Evolutionary conservation across 2,888 invertebrate species (phyloP).

Genomic region (Drosophila cognata): DNA sequence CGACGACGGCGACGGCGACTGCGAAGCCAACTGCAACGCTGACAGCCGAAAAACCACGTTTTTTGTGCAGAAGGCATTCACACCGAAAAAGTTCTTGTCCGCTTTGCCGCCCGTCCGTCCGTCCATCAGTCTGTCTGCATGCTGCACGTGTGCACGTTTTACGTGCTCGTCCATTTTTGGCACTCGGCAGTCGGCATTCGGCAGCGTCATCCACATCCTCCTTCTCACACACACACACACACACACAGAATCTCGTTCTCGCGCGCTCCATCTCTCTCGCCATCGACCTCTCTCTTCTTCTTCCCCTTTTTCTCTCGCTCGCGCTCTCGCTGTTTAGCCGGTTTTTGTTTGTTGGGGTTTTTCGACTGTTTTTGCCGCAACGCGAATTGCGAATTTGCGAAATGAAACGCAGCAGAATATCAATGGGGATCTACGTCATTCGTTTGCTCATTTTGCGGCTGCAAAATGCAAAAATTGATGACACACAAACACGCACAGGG

Average conservation of each 20-base stretch:
- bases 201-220: conserved; percentile 34
- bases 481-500: conserved; percentile 23
- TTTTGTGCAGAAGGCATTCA: conserved; percentile 85
- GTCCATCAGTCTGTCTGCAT: conserved; percentile 42
- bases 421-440: conserved; percentile 58
- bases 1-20: conserved; percentile 34
- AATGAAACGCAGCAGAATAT: conserved; percentile 47
- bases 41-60: conserved; percentile 73
- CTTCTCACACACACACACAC: conserved; percentile 9
- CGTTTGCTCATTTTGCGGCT: conserved; percentile 60
- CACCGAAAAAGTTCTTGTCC: conserved; percentile 78
- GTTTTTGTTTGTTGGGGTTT: conserved; percentile 30
- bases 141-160: conserved; percentile 69
- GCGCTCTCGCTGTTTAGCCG: conserved; percentile 35
- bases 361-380: conserved; percentile 61
- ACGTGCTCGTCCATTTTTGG: conserved; percentile 23
- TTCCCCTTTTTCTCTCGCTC: neutral
- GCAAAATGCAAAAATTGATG: conserved; percentile 51
- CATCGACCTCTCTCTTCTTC: neutral
- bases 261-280: conserved; percentile 9
- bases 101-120: conserved; percentile 18
- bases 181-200: conserved; percentile 18
- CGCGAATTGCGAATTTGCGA: conserved; percentile 40
- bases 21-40: conserved; percentile 52
- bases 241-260: conserved; percentile 7